Percentiles rank a stretch among this genome's conserved stretches.
Evolutionary conservation across 2,113 vertebrate species (phyloP).

Genomic region (Syrmaticus mikado): DNA sequence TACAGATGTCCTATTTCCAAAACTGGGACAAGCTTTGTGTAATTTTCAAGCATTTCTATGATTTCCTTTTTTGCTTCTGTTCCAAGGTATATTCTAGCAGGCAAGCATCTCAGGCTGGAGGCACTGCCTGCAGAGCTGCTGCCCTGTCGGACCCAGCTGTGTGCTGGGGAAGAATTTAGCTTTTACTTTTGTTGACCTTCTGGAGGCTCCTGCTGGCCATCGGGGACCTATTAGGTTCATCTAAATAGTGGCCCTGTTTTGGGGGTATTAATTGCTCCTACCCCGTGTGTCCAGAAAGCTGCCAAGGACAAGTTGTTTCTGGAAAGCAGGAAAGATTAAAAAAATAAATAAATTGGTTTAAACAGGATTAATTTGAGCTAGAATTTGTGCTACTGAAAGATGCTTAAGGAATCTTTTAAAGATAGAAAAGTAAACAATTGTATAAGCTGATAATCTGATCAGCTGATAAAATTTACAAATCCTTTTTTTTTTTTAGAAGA

Average conservation of each 20-base stretch:
- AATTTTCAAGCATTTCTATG: neutral
- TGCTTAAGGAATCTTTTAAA: neutral
- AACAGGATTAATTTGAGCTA: constrained; percentile 18
- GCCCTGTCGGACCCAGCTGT: too few species aligned
- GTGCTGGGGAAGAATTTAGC: neutral
- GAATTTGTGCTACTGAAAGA: constrained; percentile 9
- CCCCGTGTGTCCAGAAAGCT: neutral
- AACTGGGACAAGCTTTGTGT: neutral
- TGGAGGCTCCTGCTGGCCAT: neutral
- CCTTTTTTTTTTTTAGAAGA: neutral
- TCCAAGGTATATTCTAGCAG: neutral
- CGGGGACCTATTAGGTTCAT: neutral
- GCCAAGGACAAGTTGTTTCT: neutral
- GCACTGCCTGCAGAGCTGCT: neutral
- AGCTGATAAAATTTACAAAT: neutral
- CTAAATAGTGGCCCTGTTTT: neutral
- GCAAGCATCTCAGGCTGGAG: neutral
- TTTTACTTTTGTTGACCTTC: neutral
- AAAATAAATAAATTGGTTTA: neutral
- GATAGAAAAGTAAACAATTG: neutral
- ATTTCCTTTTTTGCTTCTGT: neutral
- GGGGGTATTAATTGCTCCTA: too few species aligned
- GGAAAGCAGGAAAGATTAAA: neutral
- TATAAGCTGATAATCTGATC: constrained; percentile 30
- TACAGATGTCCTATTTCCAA: neutral